These are phyloP conservation scores for Ophioderma brevispina DNA, from an alignment of 35 echinoderm and acorn worm genomes.

Conservation along the genomic window DNA sequence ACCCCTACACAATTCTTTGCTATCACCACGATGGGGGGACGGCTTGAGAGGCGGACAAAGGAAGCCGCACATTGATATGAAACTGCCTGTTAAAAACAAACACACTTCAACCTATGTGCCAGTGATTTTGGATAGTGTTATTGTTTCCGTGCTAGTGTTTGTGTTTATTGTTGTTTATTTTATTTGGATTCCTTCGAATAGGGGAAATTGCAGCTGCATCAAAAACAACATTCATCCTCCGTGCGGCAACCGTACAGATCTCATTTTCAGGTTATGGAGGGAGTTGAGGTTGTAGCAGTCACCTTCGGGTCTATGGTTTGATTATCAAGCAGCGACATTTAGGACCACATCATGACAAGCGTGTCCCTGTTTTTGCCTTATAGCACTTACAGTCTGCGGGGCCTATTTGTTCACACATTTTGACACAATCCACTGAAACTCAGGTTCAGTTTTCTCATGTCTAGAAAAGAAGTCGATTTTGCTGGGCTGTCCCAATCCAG, in stretches of 20 bases:
- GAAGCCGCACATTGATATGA: not conserved
- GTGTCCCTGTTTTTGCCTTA: no score
- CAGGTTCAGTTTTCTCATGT: no score
- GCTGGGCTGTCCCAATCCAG: no score
- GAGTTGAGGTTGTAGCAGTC: not conserved
- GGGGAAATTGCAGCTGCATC: constrained; percentile 3
- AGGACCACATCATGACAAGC: no score
- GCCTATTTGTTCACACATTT: no score
- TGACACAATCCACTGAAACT: no score
- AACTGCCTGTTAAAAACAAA: not conserved
- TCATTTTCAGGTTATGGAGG: not conserved
- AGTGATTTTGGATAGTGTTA: not conserved
- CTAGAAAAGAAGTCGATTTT: no score
- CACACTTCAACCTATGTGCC: not conserved
- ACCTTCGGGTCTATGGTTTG: not conserved
- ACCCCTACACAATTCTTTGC: not conserved
- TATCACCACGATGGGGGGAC: not conserved
- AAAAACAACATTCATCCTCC: not conserved
- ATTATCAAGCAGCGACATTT: not conserved
- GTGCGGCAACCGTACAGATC: no score
- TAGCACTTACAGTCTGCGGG: no score
- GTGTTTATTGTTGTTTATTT: no score
- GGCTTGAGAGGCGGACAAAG: not conserved
- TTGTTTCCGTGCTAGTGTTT: not conserved
- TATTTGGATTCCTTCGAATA: constrained; percentile 21